These are phyloP conservation scores for Porites australiensis DNA, from an alignment of 64 coral and sea anemone genomes.

Conservation along the genomic window DNA sequence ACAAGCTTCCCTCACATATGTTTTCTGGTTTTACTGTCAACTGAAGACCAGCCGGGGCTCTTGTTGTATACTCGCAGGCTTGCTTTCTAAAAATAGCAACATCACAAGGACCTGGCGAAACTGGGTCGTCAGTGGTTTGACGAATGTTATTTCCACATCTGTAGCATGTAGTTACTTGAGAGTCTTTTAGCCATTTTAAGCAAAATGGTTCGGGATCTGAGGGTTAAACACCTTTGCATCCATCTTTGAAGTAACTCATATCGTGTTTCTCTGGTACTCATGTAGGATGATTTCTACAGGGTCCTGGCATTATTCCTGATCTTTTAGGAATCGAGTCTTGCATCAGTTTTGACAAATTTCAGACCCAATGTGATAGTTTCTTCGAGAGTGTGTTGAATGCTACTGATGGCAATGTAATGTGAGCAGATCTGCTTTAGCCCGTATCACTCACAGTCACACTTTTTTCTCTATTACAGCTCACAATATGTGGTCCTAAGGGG, in stretches of 20 bases:
- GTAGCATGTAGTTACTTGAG: slow-evolving; percentile 58
- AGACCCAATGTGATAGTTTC: slow-evolving; percentile 11
- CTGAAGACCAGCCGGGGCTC: slow-evolving; percentile 16
- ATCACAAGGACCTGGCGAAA: slow-evolving; percentile 50
- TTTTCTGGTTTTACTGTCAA: slow-evolving; percentile 44
- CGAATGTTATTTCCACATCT: slow-evolving; percentile 49
- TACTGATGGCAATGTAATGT: slow-evolving; percentile 56
- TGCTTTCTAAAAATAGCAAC: slow-evolving; percentile 50
- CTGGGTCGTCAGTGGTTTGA: slow-evolving; percentile 37
- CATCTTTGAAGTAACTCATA: slow-evolving; percentile 5
- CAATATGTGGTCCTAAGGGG: slow-evolving; percentile 56
- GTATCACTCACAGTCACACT: slow-evolving; percentile 57
- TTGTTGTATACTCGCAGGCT: slow-evolving; percentile 43
- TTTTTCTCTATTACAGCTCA: slow-evolving; percentile 19
- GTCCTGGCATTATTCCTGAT: slow-evolving; percentile 52
- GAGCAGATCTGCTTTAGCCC: slow-evolving; percentile 39
- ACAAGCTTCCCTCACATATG: slow-evolving; percentile 47
- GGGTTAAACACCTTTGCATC: neutral
- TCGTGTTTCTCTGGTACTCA: slow-evolving; percentile 34
- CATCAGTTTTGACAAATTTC: slow-evolving; percentile 44
- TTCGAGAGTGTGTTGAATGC: neutral
- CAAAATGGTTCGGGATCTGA: slow-evolving; percentile 49
- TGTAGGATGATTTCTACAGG: neutral
- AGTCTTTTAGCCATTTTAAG: slow-evolving; percentile 42
- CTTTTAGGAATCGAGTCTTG: slow-evolving; percentile 43